Base-by-base conservation (phyloP, 2,113 vertebrate genomes). In the Vombatus ursinus region DNA sequence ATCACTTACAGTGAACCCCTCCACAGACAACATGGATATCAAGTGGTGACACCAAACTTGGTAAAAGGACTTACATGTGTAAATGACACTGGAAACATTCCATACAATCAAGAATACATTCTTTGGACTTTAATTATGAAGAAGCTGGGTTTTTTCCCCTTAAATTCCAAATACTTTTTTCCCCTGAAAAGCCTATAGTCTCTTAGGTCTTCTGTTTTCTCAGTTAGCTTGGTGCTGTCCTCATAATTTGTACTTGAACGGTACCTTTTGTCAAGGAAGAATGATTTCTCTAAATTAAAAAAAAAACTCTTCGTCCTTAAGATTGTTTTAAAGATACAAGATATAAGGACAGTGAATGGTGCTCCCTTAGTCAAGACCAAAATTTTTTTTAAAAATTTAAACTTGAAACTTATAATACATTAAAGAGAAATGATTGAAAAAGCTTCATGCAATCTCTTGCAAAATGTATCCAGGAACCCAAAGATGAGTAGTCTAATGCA, bases 1-100 rank as follows among this genome's bases (percentile, higher is more conserved):
- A 99, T 99, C 5, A 98, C 98, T 0, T 99, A 99, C 97, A 98
- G 95, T 57, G 97, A 90, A 90, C 97, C 95, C 23, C 93, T n/a
- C 97, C 52, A 61, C 95, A 24, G 97, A 96, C 96, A 94, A 94
- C 54, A 44, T 98, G 91, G 98, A 99, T 94, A 99, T 99, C 97
- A 99, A 99, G 54, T 99, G 99, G 99, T 99, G 90, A 97, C 92
- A 3, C 5, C 31, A 31, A 50, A 26, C n/a, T 93, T 89, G 52
- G 11, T 48, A 9, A 50, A 91, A 77, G 92, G 89, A 96, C 90
- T 92, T 89, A 68, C 90, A 93, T 94, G 68, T 91, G 50, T 89
- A 94, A 91, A 92, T 94, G 96, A 91, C 93, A 12, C 90, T 77
- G 95, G 90, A 77, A 98, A 37, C 93, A 53, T 95, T 95, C 97